Conservation (phyloP, 2,113 vertebrate species). For the Lichenostomus cassidix region DNA sequence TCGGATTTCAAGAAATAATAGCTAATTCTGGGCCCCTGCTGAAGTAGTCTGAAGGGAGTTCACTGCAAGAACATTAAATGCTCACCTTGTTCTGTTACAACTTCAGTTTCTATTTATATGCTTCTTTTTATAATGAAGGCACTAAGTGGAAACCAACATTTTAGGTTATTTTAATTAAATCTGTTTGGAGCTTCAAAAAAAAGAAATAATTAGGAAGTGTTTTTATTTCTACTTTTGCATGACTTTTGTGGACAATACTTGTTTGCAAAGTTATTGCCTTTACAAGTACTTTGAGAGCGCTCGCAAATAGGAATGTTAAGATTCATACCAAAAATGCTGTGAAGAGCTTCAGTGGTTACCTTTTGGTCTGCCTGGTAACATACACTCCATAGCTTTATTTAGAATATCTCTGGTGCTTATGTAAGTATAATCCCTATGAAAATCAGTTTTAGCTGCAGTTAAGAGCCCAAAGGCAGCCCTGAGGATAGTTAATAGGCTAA, state of each 20-base stretch:
- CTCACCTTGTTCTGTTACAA: neutral
- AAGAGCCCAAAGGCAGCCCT: neutral
- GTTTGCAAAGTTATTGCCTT: neutral
- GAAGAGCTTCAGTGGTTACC: neutral
- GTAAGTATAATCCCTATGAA: constrained; percentile 25
- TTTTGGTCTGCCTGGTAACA: neutral
- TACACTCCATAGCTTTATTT: neutral
- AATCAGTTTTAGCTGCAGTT: neutral
- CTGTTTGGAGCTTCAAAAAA: neutral
- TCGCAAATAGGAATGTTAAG: neutral
- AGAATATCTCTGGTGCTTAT: constrained; percentile 18
- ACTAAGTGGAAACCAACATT: neutral
- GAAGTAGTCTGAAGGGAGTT: neutral
- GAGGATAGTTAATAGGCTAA: neutral
- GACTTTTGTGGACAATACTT: neutral
- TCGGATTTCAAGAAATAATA: neutral
- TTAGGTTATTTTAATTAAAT: constrained; percentile 35
- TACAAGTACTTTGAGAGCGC: neutral
- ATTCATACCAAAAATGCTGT: neutral
- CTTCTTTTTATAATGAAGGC: neutral
- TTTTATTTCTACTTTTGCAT: neutral
- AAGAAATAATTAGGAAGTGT: neutral
- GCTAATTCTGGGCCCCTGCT: neutral
- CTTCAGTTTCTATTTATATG: neutral
- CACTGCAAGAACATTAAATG: neutral